Evolutionary conservation across 1,140 invertebrate species (phyloP).

Genomic region (Aporrectodea caliginosa): DNA sequence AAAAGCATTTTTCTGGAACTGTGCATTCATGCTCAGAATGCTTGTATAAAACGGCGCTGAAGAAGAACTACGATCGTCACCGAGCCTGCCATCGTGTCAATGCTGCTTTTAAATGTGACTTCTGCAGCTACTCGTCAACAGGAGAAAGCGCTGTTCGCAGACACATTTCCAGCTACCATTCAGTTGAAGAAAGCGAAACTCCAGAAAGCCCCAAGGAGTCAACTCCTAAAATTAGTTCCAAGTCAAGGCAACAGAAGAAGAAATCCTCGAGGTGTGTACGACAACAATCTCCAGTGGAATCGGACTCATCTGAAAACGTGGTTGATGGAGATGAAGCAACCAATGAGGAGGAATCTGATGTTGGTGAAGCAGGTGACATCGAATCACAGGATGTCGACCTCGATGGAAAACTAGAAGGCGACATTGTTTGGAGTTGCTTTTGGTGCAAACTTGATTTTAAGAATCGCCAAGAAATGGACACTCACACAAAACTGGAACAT

Average conservation of each 20-base stretch:
- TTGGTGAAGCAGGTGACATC: neutral
- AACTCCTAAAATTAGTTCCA: neutral
- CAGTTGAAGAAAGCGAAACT: neutral
- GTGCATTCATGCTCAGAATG: constrained; percentile 74
- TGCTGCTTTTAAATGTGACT: constrained; percentile 12
- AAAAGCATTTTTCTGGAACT: neutral
- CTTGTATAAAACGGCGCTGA: constrained; percentile 86
- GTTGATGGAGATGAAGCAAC: neutral
- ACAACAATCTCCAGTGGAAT: neutral
- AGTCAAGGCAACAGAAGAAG: neutral
- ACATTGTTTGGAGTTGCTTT: neutral
- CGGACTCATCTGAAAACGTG: neutral
- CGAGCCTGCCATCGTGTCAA: constrained; percentile 79
- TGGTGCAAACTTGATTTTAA: neutral
- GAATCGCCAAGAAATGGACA: neutral
- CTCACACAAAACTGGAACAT: neutral
- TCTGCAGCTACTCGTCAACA: constrained; percentile 17
- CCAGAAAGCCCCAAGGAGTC: neutral
- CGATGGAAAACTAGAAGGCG: neutral
- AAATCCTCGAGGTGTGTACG: no score
- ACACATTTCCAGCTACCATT: neutral
- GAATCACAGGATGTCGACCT: neutral
- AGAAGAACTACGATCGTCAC: constrained; percentile 88
- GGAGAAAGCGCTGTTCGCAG: constrained; percentile 12
- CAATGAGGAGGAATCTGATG: neutral